Evolutionary conservation across 2,113 vertebrate species (phyloP).

Genomic region (Etheostoma spectabile): DNA sequence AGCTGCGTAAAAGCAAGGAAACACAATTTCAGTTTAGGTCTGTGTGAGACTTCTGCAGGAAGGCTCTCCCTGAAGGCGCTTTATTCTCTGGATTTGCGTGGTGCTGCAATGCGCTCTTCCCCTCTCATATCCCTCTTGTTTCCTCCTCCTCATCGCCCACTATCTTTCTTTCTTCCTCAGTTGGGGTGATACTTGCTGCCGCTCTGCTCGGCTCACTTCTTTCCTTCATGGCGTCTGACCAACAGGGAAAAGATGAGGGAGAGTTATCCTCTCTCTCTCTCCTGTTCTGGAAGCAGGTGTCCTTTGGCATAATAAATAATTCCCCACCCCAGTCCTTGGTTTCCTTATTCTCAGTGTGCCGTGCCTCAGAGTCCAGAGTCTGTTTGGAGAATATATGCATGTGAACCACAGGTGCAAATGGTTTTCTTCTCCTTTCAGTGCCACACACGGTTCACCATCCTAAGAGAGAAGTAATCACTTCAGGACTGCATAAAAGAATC

Average conservation of each 20-base stretch:
- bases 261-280: neutral
- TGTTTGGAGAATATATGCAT: conserved; percentile 24
- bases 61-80: conserved; percentile 35
- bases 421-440: conserved; percentile 24
- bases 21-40: conserved; percentile 3
- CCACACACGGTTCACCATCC: neutral
- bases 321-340: conserved; percentile 9
- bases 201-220: conserved; percentile 44
- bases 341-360: conserved; percentile 4
- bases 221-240: conserved; percentile 47
- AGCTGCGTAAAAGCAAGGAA: neutral
- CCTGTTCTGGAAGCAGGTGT: conserved; percentile 23
- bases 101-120: conserved; percentile 51
- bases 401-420: conserved; percentile 34
- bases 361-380: conserved; percentile 15
- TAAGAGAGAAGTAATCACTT: conserved; percentile 25
- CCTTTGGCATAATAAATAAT: conserved; percentile 45
- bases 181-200: conserved; percentile 53
- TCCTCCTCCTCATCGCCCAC: conserved; percentile 63
- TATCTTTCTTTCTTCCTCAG: conserved; percentile 55
- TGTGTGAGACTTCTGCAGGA: conserved; percentile 24
- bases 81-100: conserved; percentile 37
- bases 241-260: conserved; percentile 26
- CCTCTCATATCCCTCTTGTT: conserved; percentile 41
- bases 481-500: conserved; percentile 30